A percentile compares a stretch with the other conserved stretches of the same genome.
Conservation (phyloP, 2,113 vertebrate species). For the Sorex araneus region DNA sequence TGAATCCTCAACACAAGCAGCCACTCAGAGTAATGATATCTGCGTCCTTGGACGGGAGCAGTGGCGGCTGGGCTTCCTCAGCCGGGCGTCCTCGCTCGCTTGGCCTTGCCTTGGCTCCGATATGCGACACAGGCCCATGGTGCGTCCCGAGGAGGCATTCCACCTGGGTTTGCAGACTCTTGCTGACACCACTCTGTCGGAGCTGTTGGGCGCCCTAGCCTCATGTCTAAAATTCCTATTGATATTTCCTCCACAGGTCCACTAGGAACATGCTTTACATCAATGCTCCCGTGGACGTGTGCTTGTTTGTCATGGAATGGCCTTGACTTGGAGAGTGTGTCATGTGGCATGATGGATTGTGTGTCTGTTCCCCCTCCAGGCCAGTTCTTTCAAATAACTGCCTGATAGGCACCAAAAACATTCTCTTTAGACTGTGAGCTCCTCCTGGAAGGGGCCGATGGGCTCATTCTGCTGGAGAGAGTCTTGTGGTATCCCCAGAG, state of each 20-base stretch:
- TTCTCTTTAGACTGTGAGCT: background rate
- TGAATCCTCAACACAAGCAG: slow-evolving; percentile 36
- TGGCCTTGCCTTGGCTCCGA: accelerated
- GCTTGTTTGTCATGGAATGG: background rate
- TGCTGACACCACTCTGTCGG: background rate
- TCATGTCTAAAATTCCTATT: background rate
- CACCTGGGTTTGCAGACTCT: background rate
- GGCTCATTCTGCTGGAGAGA: background rate
- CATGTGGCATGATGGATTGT: accelerated
- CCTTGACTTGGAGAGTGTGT: background rate
- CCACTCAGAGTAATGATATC: background rate
- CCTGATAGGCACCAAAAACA: background rate
- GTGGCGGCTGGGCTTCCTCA: background rate
- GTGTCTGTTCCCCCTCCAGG: background rate
- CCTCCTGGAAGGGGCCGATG: background rate
- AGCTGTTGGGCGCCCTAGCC: background rate
- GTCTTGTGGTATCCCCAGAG: background rate
- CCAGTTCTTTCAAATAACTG: background rate
- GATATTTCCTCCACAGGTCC: background rate
- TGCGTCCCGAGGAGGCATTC: background rate
- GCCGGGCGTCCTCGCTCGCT: background rate
- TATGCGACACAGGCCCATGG: background rate
- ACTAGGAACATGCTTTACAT: background rate
- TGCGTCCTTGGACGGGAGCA: background rate
- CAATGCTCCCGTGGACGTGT: background rate